Evolutionary conservation across 2,113 vertebrate species (phyloP).

Genomic region (Ivindomyrus marchei): DNA sequence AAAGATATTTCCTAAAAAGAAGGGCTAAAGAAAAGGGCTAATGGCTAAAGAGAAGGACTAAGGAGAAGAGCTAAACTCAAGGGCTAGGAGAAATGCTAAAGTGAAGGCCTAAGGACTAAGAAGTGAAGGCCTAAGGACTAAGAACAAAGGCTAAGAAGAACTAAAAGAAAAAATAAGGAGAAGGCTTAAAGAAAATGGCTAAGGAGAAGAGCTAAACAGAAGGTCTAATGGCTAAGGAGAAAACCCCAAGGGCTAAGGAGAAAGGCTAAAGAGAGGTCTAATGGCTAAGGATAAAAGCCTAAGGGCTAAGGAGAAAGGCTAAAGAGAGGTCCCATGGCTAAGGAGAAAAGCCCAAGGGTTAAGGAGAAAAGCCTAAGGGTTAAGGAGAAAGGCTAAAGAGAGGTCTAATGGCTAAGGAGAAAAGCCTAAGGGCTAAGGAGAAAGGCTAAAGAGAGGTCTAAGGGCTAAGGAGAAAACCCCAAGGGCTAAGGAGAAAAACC

Average conservation of each 20-base stretch:
- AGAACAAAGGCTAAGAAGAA: background rate
- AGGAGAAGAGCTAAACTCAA: background rate
- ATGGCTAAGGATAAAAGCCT: background rate
- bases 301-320: no score
- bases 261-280: background rate
- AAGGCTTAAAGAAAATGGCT: background rate
- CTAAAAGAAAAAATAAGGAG: background rate
- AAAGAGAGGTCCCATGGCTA: background rate
- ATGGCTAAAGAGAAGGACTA: background rate
- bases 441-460: background rate
- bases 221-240: background rate
- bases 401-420: background rate
- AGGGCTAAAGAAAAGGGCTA: background rate
- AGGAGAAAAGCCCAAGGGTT: slow-evolving; percentile 16
- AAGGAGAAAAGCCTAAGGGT: background rate
- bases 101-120: background rate
- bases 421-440: slow-evolving; percentile 25
- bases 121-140: background rate
- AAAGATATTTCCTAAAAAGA: slow-evolving; percentile 32
- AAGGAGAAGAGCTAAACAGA: background rate
- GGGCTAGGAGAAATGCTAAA: background rate
- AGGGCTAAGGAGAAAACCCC: background rate
- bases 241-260: slow-evolving; percentile 25
- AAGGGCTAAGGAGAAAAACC: background rate
- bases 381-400: slow-evolving; percentile 19